phyloP scores from a whole-genome alignment of 2,113 vertebrate species.

The Aspiorhynchus laticeps region DNA sequence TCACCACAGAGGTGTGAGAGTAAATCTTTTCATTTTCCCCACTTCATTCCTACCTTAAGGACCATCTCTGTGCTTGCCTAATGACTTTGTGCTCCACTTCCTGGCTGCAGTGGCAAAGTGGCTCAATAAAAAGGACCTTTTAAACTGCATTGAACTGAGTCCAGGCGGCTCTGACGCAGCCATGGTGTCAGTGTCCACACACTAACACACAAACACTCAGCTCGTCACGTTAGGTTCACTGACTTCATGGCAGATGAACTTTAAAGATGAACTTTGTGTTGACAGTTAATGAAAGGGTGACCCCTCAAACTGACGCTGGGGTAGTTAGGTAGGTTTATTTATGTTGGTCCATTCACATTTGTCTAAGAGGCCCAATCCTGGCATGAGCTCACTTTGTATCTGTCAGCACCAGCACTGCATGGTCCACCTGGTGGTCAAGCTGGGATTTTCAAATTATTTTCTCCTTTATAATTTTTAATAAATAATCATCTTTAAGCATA shows the following conservation, averaged over 20 bases:
- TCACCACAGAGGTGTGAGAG: conserved; percentile 41
- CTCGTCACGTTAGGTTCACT: conserved; percentile 22
- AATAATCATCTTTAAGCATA: neutral
- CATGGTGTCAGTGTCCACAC: conserved; percentile 38
- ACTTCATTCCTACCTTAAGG: conserved; percentile 17
- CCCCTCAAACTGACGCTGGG: neutral
- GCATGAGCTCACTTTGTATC: neutral
- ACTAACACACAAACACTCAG: conserved; percentile 38
- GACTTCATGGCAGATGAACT: conserved; percentile 29
- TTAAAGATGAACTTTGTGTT: neutral
- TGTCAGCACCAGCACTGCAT: neutral
- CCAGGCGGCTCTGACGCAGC: conserved; percentile 20
- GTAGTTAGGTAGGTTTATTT: conserved; percentile 16
- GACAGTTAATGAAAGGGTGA: conserved; percentile 37
- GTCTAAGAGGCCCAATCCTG: neutral
- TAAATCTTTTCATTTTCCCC: conserved; percentile 51
- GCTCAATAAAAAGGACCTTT: conserved; percentile 46
- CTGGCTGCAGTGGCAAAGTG: conserved; percentile 15
- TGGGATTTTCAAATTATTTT: neutral
- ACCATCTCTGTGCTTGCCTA: conserved; percentile 22
- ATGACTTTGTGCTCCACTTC: conserved; percentile 32
- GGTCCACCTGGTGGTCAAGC: neutral
- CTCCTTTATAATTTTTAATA: neutral
- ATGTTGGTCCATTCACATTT: neutral
- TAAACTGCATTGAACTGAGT: conserved; percentile 34